Conservation (phyloP, 2,113 vertebrate genomes). For the Sturnira hondurensis region DNA sequence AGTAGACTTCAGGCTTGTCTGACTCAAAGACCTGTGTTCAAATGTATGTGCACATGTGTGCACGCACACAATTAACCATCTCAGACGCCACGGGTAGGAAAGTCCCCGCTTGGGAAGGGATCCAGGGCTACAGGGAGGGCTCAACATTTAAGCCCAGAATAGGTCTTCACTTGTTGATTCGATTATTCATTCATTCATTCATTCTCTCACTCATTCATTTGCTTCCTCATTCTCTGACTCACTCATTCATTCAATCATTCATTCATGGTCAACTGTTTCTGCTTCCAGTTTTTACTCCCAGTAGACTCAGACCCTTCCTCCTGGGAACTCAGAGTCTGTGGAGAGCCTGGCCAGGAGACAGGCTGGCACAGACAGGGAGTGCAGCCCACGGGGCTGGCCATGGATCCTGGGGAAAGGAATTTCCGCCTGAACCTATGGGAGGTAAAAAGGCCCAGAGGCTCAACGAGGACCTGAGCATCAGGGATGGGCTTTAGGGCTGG, state of each 20-base stretch:
- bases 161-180: neutral
- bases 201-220: constrained; percentile 9
- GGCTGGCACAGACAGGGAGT: neutral
- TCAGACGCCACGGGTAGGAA: neutral
- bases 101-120: neutral
- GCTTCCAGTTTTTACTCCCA: neutral
- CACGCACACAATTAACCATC: neutral
- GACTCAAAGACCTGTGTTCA: neutral
- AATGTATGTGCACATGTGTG: no score
- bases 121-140: neutral
- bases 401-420: neutral
- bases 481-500: neutral
- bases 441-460: neutral
- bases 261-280: neutral
- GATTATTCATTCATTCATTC: neutral
- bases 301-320: neutral
- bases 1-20: neutral
- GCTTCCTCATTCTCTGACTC: neutral
- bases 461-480: neutral
- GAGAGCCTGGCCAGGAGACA: neutral
- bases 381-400: neutral
- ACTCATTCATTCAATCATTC: neutral
- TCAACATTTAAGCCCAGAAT: neutral
- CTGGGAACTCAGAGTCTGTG: neutral
- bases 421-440: neutral